Conservation (phyloP, 2,113 vertebrate genomes). For the Melanostigma gelatinosum region DNA sequence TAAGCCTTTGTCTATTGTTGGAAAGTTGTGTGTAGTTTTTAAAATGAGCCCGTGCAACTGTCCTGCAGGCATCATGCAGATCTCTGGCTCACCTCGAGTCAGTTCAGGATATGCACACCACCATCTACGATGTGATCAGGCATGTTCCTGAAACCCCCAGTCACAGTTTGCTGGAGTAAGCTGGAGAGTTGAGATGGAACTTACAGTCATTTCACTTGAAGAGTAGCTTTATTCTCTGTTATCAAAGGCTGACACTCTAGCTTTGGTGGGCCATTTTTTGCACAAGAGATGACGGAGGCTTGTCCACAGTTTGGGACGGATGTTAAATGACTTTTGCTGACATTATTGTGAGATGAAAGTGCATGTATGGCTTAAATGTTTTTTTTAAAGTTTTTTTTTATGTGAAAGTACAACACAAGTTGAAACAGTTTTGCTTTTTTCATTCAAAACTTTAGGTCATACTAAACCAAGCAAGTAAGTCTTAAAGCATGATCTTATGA, state of each 20-base stretch:
- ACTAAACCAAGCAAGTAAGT: slow-evolving; percentile 16
- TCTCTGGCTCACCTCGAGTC: slow-evolving; percentile 81
- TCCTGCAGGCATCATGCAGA: slow-evolving; percentile 79
- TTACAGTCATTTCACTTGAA: slow-evolving; percentile 43
- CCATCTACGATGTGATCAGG: slow-evolving; percentile 86
- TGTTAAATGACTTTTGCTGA: slow-evolving; percentile 42
- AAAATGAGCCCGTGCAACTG: slow-evolving; percentile 5
- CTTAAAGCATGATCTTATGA: background rate
- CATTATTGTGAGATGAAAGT: slow-evolving; percentile 43
- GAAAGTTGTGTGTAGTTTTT: background rate
- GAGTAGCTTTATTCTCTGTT: slow-evolving; percentile 56
- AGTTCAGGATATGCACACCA: slow-evolving; percentile 82
- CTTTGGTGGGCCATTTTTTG: slow-evolving; percentile 58
- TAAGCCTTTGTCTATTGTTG: background rate
- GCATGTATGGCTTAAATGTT: slow-evolving; percentile 25
- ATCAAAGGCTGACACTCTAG: slow-evolving; percentile 40
- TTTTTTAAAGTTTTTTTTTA: background rate
- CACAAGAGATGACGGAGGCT: slow-evolving; percentile 55
- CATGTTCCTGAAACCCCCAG: slow-evolving; percentile 82
- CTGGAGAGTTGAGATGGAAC: slow-evolving; percentile 16
- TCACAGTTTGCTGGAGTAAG: slow-evolving; percentile 77
- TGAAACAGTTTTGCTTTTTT: background rate
- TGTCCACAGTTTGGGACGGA: slow-evolving; percentile 35
- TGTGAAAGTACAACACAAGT: slow-evolving; percentile 26
- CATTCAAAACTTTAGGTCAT: background rate